phyloP scores from a whole-genome alignment of 1,140 invertebrate genomes.

The Pomacea maculata region DNA sequence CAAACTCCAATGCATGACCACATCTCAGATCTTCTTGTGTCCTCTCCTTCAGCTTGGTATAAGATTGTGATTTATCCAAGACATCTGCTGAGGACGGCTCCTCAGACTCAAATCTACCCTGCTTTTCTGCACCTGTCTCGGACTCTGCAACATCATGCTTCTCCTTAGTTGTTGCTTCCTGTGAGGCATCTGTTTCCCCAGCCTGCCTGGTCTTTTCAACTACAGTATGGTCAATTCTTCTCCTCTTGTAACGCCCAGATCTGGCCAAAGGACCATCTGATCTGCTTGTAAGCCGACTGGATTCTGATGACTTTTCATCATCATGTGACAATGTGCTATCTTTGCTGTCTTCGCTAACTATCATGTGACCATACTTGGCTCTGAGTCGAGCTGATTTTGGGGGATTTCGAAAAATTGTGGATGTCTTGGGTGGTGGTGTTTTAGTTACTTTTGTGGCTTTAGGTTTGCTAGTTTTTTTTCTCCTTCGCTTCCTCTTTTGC shows the following conservation, averaged over 20 bases:
- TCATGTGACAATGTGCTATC: slow-evolving; percentile 14
- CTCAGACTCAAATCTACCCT: too few relatives aligned
- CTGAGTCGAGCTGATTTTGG: slow-evolving; percentile 14
- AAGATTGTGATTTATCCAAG: too few relatives aligned
- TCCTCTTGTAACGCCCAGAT: slow-evolving; percentile 8
- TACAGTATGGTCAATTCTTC: slow-evolving; percentile 8
- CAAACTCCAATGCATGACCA: not conserved
- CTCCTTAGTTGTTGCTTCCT: not conserved
- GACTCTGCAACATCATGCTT: slow-evolving; percentile 13
- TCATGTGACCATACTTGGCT: slow-evolving; percentile 7
- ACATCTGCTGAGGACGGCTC: too few relatives aligned
- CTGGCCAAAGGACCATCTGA: slow-evolving; percentile 16
- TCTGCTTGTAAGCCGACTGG: slow-evolving; percentile 15
- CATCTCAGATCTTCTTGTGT: not conserved
- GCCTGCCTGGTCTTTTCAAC: slow-evolving; percentile 7
- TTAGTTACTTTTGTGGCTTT: not conserved
- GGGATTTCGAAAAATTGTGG: slow-evolving; percentile 13
- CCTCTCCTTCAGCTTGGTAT: too few relatives aligned
- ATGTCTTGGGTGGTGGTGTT: not conserved
- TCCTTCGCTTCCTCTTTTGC: slow-evolving; percentile 1
- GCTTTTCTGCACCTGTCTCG: not conserved
- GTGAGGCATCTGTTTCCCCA: not conserved
- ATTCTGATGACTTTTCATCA: slow-evolving; percentile 7
- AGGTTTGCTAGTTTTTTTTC: not conserved
- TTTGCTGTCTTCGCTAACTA: not conserved